Evolutionary conservation across 2,888 invertebrate genomes (phyloP).

Genomic region (Tetrapedia diversipes): DNA sequence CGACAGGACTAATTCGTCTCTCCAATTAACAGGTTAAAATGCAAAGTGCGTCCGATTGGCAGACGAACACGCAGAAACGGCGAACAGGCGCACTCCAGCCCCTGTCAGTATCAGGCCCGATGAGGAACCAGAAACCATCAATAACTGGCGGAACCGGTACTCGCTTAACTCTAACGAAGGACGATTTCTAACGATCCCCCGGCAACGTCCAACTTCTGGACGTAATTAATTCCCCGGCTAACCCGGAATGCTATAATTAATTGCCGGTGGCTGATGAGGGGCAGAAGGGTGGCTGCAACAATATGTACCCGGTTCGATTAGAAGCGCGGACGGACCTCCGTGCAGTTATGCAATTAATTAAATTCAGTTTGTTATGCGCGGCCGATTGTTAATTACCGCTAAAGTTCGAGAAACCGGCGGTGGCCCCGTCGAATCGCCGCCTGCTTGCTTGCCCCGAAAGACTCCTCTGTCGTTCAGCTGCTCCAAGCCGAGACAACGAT

Average conservation of each 20-base stretch:
- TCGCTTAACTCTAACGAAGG: slow-evolving; percentile 73
- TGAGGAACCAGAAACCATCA: slow-evolving; percentile 66
- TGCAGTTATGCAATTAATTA: slow-evolving; percentile 81
- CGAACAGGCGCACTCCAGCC: slow-evolving; percentile 32
- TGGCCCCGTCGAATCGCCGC: slow-evolving; percentile 34
- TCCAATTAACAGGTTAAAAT: no score
- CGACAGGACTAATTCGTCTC: no score
- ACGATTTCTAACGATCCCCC: slow-evolving; percentile 78
- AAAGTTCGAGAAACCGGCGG: slow-evolving; percentile 61
- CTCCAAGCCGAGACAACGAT: slow-evolving; percentile 30
- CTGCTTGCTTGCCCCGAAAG: slow-evolving; percentile 17
- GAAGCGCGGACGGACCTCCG: slow-evolving; percentile 71
- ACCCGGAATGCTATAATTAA: slow-evolving; percentile 83
- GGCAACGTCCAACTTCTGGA: slow-evolving; percentile 81
- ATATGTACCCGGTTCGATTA: slow-evolving; percentile 81
- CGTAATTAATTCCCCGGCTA: slow-evolving; percentile 82
- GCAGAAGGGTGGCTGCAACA: slow-evolving; percentile 76
- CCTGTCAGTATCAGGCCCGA: slow-evolving; percentile 62
- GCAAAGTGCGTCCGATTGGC: slow-evolving; percentile 41
- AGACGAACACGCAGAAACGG: slow-evolving; percentile 39
- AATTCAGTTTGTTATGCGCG: slow-evolving; percentile 79
- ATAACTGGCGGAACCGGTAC: slow-evolving; percentile 66
- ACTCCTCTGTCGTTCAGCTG: slow-evolving; percentile 15
- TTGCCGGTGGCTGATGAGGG: slow-evolving; percentile 76
- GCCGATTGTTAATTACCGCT: slow-evolving; percentile 78